Evolutionary conservation across 2,888 invertebrate species (phyloP), one percentile per base, ranked within the genome.

Genomic region (Orgyia antiqua): DNA sequence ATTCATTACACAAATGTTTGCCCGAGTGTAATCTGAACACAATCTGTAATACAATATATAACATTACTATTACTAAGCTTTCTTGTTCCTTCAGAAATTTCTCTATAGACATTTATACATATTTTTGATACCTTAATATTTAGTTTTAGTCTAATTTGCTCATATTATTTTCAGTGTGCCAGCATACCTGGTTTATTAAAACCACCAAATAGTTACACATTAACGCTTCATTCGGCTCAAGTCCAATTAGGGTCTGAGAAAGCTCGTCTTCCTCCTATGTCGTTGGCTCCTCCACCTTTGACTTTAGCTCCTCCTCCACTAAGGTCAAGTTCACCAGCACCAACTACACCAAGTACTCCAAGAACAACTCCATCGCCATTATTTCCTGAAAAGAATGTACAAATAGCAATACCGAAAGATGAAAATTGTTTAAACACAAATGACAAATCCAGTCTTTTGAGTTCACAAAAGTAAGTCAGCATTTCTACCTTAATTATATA

Each of bases 121-220:
- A n/a, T n/a, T n/a, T n/a, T n/a, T n/a, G n/a, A n/a, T n/a, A n/a
- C n/a, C n/a, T n/a, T n/a, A n/a, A n/a, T n/a, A n/a, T n/a, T n/a
- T n/a, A n/a, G n/a, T n/a, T n/a, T n/a, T n/a, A n/a, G n/a, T n/a
- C n/a, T n/a, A n/a, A n/a, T n/a, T n/a, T n/a, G n/a, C n/a, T n/a
- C n/a, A n/a, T n/a, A 24, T 24, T 24, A 13, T 24, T 39, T 79
- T 27, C 72, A 89, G 82, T 89, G 89, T 45, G 58, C 78, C 51
- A 91, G 90, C 51, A 88, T 90, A 56, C 90, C 91, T 35, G 91
- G 92, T 5, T 74, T 92, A 31, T 68, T 93, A 28, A 92, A 92
- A 53, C 91, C 92, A 9, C 92, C 92, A 18, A 89, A 89, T 57
- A 89, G 88, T 51, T 80, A 87, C 42, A 87, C 87, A 0, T 39